These are phyloP conservation scores for Rallus limicola DNA, from an alignment of 2,113 vertebrate genomes.

Conservation along the genomic window DNA sequence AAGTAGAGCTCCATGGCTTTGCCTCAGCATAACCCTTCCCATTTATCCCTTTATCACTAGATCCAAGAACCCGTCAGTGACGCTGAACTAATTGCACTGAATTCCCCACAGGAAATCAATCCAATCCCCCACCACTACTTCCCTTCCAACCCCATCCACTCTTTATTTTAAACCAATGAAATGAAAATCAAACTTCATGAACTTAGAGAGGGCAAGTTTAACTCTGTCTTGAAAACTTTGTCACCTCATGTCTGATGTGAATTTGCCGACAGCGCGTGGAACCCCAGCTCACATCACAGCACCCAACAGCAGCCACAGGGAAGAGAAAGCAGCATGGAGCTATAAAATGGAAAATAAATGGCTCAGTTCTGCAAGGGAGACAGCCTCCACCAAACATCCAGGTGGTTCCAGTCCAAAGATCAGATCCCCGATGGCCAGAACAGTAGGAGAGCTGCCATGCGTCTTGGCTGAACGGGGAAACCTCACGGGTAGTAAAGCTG, in stretches of 20 bases:
- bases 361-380: background rate
- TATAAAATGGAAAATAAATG: slow-evolving; percentile 17
- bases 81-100: background rate
- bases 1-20: background rate
- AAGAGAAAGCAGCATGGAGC: background rate
- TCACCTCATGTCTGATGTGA: background rate
- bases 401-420: background rate
- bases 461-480: background rate
- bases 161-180: background rate
- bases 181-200: background rate
- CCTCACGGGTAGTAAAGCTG: background rate
- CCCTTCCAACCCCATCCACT: background rate
- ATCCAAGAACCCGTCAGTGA: background rate
- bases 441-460: background rate
- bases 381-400: background rate
- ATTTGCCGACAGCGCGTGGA: background rate
- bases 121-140: background rate
- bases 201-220: background rate
- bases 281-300: background rate
- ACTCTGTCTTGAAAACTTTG: background rate
- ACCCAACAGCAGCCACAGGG: background rate
- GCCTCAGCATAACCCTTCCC: background rate
- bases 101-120: background rate
- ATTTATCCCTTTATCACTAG: background rate
- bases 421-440: background rate